phyloP scores from a whole-genome alignment of 2,888 invertebrate genomes.

The Xylocampa areola region DNA sequence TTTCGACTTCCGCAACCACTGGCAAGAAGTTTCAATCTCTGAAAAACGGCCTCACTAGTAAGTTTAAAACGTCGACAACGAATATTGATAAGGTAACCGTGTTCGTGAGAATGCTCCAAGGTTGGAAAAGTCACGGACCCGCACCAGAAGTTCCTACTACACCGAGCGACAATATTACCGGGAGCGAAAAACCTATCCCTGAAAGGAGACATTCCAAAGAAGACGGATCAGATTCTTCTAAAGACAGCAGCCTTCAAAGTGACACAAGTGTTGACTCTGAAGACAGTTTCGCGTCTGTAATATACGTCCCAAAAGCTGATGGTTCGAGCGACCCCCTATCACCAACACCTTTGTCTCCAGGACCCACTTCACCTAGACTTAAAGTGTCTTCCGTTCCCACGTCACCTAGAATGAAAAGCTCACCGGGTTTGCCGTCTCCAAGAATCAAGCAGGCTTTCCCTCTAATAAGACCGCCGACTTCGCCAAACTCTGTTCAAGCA shows the following conservation, averaged over 20 bases:
- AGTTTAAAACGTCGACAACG: conserved; percentile 95
- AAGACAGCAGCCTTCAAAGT: conserved; percentile 97
- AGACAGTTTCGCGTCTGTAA: conserved; percentile 97
- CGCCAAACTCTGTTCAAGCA: conserved; percentile 88
- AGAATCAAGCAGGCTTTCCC: conserved; percentile 92
- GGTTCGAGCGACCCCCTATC: conserved; percentile 89
- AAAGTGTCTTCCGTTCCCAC: conserved; percentile 94
- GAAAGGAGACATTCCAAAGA: conserved; percentile 95
- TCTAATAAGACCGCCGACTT: conserved; percentile 90
- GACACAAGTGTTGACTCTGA: conserved; percentile 98
- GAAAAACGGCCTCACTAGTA: conserved; percentile 95
- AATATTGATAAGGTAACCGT: conserved; percentile 96
- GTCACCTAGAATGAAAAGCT: conserved; percentile 93
- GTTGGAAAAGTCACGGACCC: conserved; percentile 92
- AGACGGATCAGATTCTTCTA: conserved; percentile 96
- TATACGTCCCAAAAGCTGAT: conserved; percentile 96
- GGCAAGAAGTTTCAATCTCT: conserved; percentile 94
- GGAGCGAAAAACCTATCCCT: conserved; percentile 80
- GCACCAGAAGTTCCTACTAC: conserved; percentile 84
- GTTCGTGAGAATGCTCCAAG: conserved; percentile 95
- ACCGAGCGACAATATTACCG: conserved; percentile 83
- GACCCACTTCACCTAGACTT: conserved; percentile 90
- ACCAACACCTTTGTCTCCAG: conserved; percentile 90
- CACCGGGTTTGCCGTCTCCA: conserved; percentile 92
- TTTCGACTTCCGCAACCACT: conserved; percentile 92